Evolutionary conservation across 2,113 vertebrate species (phyloP), one percentile per base, ranked within the genome.

Genomic region (Corythoichthys haematopterus): DNA sequence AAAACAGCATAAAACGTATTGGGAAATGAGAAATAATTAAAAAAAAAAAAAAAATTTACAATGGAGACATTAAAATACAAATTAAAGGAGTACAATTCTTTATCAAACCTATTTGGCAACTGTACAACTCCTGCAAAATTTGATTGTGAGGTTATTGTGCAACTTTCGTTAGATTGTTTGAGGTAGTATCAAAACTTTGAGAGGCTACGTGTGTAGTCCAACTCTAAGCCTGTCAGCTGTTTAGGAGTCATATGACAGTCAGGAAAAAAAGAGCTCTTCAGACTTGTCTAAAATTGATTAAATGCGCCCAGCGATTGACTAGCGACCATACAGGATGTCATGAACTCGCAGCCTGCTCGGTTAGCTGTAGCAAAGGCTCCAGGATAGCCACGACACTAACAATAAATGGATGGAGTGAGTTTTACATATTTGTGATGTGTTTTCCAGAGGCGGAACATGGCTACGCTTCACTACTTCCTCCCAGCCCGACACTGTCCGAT

Each of bases 401-500:
- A 50, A 50, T 15, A 50, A 13, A 50, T 50, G 33, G 35, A 57
- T 57, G 55, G 55, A 57, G 33, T 14, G 12, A 36, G 12, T 46
- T 20, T 62, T 3, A 20, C 40, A 13, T 5, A 62, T 46, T 46
- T 62, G 40, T 46, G 20, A 59, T 37, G 33, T 45, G 10, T 45
- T 40, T 47, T 50, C 58, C 90, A 93, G 95, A 95, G 78, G 94
- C 94, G 1, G 96, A 98, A 79, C 96, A 98, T 65, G 95, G 96
- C 0, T 98, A 97, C 40, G 96, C 96, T 9, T 95, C 95, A 2
- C 74, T 91, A 6, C 86, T 81, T 53, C 94, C 92, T 3, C 88
- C 90, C 67, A 88, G 85, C 43, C 85, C 88, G 28, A 80, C 66
- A 43, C 65, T 79, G 0, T 77, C 84, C 0, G 89, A 91, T 37